Evolutionary conservation across 2,797 vertebrate species (phyloP).

Genomic region (Benthosema pterotum): DNA sequence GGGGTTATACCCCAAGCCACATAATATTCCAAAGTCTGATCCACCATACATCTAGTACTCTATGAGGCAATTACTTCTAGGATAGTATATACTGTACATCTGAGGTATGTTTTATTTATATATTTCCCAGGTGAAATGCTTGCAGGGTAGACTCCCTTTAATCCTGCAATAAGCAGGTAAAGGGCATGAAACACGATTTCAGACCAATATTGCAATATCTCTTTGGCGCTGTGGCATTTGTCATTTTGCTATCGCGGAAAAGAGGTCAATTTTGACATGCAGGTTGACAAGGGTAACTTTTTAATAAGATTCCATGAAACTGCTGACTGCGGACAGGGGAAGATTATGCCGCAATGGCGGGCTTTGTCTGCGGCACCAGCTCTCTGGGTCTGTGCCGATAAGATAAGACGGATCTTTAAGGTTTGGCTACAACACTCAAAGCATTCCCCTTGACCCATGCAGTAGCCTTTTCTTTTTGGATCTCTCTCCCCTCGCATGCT

Average conservation of each 20-base stretch:
- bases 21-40: background rate
- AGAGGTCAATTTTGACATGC: slow-evolving; percentile 44
- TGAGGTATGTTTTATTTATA: background rate
- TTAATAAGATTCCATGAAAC: slow-evolving; percentile 62
- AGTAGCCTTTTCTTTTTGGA: slow-evolving; percentile 20
- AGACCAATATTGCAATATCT: slow-evolving; percentile 12
- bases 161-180: background rate
- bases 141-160: background rate
- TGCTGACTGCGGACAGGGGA: slow-evolving; percentile 55
- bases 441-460: slow-evolving; percentile 58
- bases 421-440: slow-evolving; percentile 26
- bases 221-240: slow-evolving; percentile 3
- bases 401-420: slow-evolving; percentile 58
- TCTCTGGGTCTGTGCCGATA: slow-evolving; percentile 56
- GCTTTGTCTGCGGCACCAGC: slow-evolving; percentile 23
- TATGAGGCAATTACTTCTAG: background rate
- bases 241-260: slow-evolving; percentile 5
- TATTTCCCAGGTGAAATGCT: slow-evolving; percentile 1
- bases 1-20: slow-evolving; percentile 38
- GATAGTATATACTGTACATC: too few relatives aligned
- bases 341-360: slow-evolving; percentile 56
- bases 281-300: slow-evolving; percentile 49
- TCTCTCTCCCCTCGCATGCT: background rate
- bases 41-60: background rate
- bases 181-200: slow-evolving; percentile 7